Percentiles rank a stretch among this genome's conserved stretches.
Evolutionary conservation across 2,113 vertebrate genomes (phyloP).

Genomic region (Neomonachus schauinslandi): DNA sequence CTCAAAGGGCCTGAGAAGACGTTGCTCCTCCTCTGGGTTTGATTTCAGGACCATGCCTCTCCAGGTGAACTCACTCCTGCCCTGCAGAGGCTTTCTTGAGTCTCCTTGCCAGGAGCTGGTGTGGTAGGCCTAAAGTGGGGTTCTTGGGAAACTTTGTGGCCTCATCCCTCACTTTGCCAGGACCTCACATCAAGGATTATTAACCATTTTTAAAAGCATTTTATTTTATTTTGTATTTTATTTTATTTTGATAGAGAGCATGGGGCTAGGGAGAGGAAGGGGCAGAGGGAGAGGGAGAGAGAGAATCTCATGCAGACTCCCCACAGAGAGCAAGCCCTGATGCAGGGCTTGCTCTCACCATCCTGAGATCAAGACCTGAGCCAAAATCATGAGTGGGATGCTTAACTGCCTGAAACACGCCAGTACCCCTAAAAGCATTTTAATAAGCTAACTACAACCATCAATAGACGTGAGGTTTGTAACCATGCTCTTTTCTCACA

Average conservation of each 20-base stretch:
- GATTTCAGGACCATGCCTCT: not conserved
- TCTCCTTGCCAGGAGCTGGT: not conserved
- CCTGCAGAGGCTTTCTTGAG: not conserved
- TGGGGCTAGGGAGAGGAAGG: not conserved
- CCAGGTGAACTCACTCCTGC: not conserved
- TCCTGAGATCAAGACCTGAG: too few relatives aligned
- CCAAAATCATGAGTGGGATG: too few relatives aligned
- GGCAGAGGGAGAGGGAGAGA: not conserved
- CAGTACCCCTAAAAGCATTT: not conserved
- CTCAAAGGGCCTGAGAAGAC: rapidly evolving
- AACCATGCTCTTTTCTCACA: not conserved
- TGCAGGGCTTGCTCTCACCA: too few relatives aligned
- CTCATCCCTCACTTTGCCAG: not conserved
- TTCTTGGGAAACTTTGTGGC: not conserved
- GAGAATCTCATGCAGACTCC: not conserved
- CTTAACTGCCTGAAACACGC: too few relatives aligned
- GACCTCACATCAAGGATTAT: not conserved
- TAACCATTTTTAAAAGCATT: not conserved
- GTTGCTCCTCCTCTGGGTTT: not conserved
- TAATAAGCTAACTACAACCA: not conserved
- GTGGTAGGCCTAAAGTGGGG: not conserved
- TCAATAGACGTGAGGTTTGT: not conserved
- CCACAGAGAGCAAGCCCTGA: not conserved
- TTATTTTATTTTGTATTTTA: not conserved
- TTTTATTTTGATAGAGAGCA: not conserved